Evolutionary conservation across 2,797 vertebrate genomes (phyloP).

Genomic region (Danio aesculapii): DNA sequence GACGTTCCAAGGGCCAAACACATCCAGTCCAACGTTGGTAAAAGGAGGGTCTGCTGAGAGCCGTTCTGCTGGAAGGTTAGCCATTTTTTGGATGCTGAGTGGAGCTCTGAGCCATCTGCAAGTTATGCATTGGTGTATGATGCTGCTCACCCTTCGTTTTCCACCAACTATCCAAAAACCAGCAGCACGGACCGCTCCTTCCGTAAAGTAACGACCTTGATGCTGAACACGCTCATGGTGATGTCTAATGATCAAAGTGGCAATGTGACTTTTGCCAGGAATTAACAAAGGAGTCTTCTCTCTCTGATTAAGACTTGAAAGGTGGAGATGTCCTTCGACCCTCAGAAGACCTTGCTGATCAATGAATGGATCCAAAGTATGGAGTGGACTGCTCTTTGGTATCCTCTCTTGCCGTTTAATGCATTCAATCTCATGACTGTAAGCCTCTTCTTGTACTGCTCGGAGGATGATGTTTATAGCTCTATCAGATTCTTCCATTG

Average conservation of each 20-base stretch:
- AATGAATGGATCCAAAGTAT: too few relatives aligned
- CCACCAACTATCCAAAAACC: background rate
- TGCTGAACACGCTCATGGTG: background rate
- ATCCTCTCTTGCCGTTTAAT: too few relatives aligned
- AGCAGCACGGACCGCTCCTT: too few relatives aligned
- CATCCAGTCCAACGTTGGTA: background rate
- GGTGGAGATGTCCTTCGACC: too few relatives aligned
- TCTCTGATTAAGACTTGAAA: too few relatives aligned
- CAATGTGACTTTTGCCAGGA: background rate
- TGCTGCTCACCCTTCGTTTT: background rate
- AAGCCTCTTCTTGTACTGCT: too few relatives aligned
- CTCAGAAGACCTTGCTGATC: too few relatives aligned
- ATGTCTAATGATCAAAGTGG: background rate
- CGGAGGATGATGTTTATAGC: too few relatives aligned
- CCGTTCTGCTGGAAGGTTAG: background rate
- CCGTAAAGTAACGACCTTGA: background rate
- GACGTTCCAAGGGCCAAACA: background rate
- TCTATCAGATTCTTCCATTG: too few relatives aligned
- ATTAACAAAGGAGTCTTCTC: background rate
- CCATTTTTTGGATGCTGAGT: background rate
- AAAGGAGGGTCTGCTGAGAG: background rate
- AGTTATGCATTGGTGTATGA: background rate
- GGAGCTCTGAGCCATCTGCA: slow-evolving; percentile 14
- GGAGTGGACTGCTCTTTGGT: too few relatives aligned
- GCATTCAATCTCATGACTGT: too few relatives aligned